These are phyloP conservation scores for Motacilla alba DNA, from an alignment of 2,113 vertebrate genomes.

Conservation along the genomic window DNA sequence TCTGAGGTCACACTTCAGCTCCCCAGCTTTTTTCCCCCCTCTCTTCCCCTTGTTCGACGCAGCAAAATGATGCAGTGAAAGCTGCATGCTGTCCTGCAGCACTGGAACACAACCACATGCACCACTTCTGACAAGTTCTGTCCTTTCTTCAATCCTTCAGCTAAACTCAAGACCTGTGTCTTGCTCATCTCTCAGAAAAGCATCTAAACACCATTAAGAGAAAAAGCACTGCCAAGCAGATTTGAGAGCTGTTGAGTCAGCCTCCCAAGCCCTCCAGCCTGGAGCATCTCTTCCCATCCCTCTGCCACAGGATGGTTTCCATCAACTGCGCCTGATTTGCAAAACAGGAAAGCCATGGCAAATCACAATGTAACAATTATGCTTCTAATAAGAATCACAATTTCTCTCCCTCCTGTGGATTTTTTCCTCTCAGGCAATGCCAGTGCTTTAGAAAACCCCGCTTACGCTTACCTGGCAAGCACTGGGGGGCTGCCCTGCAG, in stretches of 20 bases:
- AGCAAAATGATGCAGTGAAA: rapidly evolving
- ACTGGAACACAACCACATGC: rapidly evolving
- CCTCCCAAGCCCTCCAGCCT: background rate
- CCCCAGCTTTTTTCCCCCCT: background rate
- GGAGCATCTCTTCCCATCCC: background rate
- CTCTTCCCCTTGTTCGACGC: background rate
- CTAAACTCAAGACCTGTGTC: background rate
- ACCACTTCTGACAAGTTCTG: background rate
- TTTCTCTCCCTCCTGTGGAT: background rate
- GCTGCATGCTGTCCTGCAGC: rapidly evolving
- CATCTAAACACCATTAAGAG: background rate
- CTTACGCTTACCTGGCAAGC: background rate
- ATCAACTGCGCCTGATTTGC: background rate
- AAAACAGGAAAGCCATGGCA: background rate
- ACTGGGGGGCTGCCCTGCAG: background rate
- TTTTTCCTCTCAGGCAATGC: background rate
- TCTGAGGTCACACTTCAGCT: background rate
- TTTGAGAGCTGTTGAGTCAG: rapidly evolving
- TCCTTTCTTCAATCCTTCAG: background rate
- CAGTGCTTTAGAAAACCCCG: background rate
- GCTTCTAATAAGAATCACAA: background rate
- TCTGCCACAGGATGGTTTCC: background rate
- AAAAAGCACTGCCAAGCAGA: background rate
- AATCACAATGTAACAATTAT: background rate
- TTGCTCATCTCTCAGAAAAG: background rate